phyloP scores from a whole-genome alignment of 2,797 vertebrate genomes.

The Xyrichtys novacula region DNA sequence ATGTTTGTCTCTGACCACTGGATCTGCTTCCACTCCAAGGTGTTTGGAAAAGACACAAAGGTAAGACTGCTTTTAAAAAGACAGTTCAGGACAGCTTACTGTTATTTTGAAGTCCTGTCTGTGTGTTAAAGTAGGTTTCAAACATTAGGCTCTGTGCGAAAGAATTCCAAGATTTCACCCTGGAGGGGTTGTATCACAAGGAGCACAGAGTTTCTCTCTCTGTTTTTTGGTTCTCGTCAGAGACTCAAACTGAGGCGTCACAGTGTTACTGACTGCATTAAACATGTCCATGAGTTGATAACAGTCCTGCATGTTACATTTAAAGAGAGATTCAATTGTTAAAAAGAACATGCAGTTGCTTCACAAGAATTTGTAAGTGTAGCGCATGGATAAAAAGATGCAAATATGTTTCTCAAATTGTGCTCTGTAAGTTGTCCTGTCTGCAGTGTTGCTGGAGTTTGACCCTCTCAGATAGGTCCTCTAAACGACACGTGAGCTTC shows the following conservation, averaged over 20 bases:
- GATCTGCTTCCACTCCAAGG: constrained; percentile 94
- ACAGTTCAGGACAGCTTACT: background rate
- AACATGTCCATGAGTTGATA: background rate
- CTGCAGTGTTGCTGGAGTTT: too few relatives aligned
- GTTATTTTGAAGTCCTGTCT: background rate
- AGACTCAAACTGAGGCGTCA: background rate
- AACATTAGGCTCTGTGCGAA: background rate
- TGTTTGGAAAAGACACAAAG: constrained; percentile 83
- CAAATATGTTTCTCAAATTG: background rate
- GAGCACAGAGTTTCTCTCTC: background rate
- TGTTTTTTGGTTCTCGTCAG: background rate
- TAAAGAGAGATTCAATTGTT: background rate
- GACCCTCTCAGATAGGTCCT: too few relatives aligned
- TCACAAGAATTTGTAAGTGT: background rate
- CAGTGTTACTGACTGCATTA: background rate
- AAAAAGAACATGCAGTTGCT: background rate
- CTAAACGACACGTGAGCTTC: too few relatives aligned
- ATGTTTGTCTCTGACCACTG: constrained; percentile 96
- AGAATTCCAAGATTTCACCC: background rate
- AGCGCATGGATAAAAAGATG: background rate
- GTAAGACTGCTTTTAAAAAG: too few relatives aligned
- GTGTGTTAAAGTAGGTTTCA: background rate
- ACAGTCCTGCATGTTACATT: constrained; percentile 3
- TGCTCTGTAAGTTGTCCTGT: too few relatives aligned
- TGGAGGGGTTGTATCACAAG: background rate